Evolutionary conservation across 2,888 invertebrate species (phyloP), one percentile per base, ranked within the genome.

Genomic region (Lithophane leautieri): DNA sequence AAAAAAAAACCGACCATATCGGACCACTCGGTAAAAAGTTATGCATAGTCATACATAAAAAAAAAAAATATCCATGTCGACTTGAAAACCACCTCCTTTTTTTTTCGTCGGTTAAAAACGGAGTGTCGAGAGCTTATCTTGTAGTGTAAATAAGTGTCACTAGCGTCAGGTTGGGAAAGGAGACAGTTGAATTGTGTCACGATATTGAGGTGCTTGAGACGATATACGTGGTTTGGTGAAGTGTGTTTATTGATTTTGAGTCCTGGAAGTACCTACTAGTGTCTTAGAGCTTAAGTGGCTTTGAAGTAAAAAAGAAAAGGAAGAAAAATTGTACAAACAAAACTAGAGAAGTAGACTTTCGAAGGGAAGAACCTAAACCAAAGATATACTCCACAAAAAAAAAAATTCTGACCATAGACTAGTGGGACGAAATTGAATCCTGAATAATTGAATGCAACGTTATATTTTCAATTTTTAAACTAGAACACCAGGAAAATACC

Each of bases 121-220:
- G 58, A 56, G 71, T 65, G 76, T 73, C 76, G 73, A 60, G n/a
- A 28, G 54, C 75, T 86, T 76, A 86, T 83, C 84, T 84, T 54
- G 50, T 42, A 56, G 66, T 67, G 66, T 83, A 62, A 79, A 74
- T 83, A 74, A 83, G 74, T 74, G 70, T 83, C 84, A 83, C 56
- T 70, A 61, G 71, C 62, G 72, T 83, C 73, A 70, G 66, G 54
- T 79, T 81, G 25, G 28, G 50, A 34, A 63, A 78, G 50, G 85
- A 56, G 70, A 68, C 65, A 68, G 68, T 65, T 40, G 47, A n/a
- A 60, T 65, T 66, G 56, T 50, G 65, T 73, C n/a, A 50, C 62
- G 42, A 84, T 70, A 81, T 75, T 65, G n/a, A n/a, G n/a, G n/a
- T n/a, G 50, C 25, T 61, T 56, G 8, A 25, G 54, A 62, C 22